These are phyloP conservation scores for Tetraneura akinire DNA, from an alignment of 1,140 invertebrate genomes.

Conservation along the genomic window DNA sequence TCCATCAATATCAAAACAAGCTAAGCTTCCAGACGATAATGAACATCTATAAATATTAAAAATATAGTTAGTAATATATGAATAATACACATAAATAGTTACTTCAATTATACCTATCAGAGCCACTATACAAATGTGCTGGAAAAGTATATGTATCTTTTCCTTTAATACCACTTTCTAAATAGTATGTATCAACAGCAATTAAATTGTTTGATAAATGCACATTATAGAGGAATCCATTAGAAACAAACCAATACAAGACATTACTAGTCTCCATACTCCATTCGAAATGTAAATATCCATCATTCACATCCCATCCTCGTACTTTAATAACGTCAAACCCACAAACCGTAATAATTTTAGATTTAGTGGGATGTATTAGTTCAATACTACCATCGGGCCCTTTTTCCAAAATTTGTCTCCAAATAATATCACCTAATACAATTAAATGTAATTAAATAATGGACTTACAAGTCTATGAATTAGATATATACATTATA, in stretches of 20 bases:
- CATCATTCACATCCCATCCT: conserved; percentile 67
- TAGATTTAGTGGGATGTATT: conserved; percentile 64
- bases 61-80: neutral
- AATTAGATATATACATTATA: too few species aligned
- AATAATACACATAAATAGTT: neutral
- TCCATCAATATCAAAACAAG: conserved; percentile 14
- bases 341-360: conserved; percentile 72
- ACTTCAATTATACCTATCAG: conserved; percentile 3
- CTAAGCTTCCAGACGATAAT: conserved; percentile 41
- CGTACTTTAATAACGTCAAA: conserved; percentile 75
- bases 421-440: conserved; percentile 76
- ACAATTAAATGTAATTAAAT: conserved; percentile 19
- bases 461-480: conserved; percentile 52
- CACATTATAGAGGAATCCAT: conserved; percentile 41
- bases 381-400: conserved; percentile 63
- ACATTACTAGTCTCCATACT: conserved; percentile 52
- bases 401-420: conserved; percentile 74
- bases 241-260: conserved; percentile 35
- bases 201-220: conserved; percentile 17
- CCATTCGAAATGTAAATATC: conserved; percentile 65
- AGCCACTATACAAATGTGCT: conserved; percentile 30
- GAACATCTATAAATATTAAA: conserved; percentile 12
- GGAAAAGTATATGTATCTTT: conserved; percentile 36
- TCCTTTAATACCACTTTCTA: conserved; percentile 33
- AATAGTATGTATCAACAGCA: conserved; percentile 39